Conservation (phyloP, 2,888 invertebrate genomes). For the Lasioglossum marginatum region DNA sequence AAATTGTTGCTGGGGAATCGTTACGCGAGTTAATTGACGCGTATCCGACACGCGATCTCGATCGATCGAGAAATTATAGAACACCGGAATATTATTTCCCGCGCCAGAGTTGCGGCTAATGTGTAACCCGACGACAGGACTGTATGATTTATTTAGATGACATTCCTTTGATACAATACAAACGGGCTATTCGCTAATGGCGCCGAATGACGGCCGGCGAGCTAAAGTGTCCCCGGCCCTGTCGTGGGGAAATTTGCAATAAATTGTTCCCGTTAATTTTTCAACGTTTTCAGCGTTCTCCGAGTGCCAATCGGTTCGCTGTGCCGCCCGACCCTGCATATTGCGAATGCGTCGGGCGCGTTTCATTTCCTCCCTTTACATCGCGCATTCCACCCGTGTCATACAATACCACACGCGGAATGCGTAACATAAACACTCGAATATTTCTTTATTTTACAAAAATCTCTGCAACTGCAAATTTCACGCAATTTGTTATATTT, state of each 20-base stretch:
- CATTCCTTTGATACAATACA: constrained; percentile 33
- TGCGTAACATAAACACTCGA: background rate
- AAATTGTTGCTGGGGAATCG: constrained; percentile 22
- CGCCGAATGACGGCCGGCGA: background rate
- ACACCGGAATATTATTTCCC: constrained; percentile 13
- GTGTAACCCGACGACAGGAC: background rate
- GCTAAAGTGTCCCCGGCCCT: background rate
- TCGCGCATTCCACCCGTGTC: background rate
- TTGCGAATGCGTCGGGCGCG: background rate
- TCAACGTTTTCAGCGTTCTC: background rate
- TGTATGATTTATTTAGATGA: constrained; percentile 26
- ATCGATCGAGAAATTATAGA: constrained; percentile 30
- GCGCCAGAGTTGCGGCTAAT: too few relatives aligned
- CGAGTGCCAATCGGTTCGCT: background rate
- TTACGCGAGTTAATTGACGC: constrained; percentile 26
- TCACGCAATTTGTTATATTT: background rate
- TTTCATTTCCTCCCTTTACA: background rate
- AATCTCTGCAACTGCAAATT: background rate
- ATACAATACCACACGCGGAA: background rate
- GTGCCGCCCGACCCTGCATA: too few relatives aligned
- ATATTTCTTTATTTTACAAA: background rate
- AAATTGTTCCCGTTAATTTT: constrained; percentile 22
- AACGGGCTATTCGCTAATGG: constrained; percentile 19
- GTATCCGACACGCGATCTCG: constrained; percentile 16
- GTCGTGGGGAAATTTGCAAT: background rate